Base-by-base conservation (phyloP, 2,797 vertebrate genomes). In the Distichodus sexfasciatus region DNA sequence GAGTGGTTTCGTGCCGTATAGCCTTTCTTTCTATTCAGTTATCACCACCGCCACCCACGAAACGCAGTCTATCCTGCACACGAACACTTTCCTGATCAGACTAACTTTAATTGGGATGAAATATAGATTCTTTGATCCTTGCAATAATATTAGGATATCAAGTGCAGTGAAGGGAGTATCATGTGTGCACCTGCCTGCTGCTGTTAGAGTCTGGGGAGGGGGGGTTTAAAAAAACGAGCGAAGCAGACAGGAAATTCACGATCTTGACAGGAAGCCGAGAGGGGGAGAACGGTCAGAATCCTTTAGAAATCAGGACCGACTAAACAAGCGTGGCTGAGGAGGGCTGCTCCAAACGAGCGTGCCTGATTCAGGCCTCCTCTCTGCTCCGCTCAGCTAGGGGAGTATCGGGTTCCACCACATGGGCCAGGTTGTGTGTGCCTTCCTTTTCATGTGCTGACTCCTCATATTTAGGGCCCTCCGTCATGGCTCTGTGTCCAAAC, bases 381-480 rank as follows among this genome's bases (percentile, higher is more conserved):
- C 24, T 15, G 48, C 58, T 68, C 58, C 1, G 9, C 31, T 31
- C 17, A 29, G 1, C 59, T 58, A 15, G 0, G 63, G 72, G 66
- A 75, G 62, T 71, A 80, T 78, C 74, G 24, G 64, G 51, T 78
- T 76, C 29, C 38, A 58, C 65, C 71, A 72, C 68, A 68, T 29
- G 38, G 72, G 72, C 47, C 58, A 43, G 54, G 44, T 38, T 15
- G 31, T 68, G 65, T 71, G 57, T 35, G 38, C 33, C 67, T 60
- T 65, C 57, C 55, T 67, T 65, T 79, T 76, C 64, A 77, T 53
- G 64, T 62, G 71, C 60, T 74, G 58, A 74, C 67, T 74, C 69
- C 38, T 55, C 71, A 69, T 40, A 66, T 75, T 74, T 69, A 61
- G n/a, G 47, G 31, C 66, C 21, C 55, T 43, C 40, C 35, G 33